Evolutionary conservation across 2,888 invertebrate genomes (phyloP).

Genomic region (Eupelmus urozonus): DNA sequence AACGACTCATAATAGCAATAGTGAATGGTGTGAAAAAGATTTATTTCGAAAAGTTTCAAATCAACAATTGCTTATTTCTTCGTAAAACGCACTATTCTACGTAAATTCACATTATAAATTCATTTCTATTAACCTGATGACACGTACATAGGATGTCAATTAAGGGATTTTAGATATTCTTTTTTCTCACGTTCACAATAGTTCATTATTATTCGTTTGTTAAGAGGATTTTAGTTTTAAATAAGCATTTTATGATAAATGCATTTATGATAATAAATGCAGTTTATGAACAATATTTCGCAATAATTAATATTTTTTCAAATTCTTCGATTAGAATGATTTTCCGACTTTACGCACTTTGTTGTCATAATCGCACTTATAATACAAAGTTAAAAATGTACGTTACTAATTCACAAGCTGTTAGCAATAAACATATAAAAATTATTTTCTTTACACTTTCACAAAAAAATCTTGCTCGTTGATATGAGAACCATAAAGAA

Average conservation of each 20-base stretch:
- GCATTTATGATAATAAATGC: neutral
- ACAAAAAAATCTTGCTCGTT: too few relatives aligned
- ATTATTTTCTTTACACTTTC: too few relatives aligned
- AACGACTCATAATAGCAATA: neutral
- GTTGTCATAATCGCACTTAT: too few relatives aligned
- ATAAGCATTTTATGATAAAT: conserved; percentile 11
- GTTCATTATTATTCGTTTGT: conserved; percentile 13
- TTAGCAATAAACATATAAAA: too few relatives aligned
- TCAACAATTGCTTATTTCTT: neutral
- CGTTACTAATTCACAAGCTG: too few relatives aligned
- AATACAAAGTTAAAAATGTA: too few relatives aligned
- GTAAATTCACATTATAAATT: conserved; percentile 28
- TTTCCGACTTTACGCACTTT: too few relatives aligned
- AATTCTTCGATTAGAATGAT: neutral
- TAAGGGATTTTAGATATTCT: conserved; percentile 26
- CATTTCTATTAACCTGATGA: conserved; percentile 37
- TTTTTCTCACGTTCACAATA: conserved; percentile 32
- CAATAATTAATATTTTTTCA: conserved; percentile 12
- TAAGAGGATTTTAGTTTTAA: conserved; percentile 32
- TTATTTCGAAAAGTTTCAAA: neutral
- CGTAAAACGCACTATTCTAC: neutral
- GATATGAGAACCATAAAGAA: neutral
- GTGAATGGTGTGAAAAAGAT: neutral
- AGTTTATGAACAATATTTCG: neutral
- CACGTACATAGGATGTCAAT: conserved; percentile 49